These are phyloP conservation scores for Anguilla megastoma DNA, from an alignment of 2,797 vertebrate genomes.

Conservation along the genomic window DNA sequence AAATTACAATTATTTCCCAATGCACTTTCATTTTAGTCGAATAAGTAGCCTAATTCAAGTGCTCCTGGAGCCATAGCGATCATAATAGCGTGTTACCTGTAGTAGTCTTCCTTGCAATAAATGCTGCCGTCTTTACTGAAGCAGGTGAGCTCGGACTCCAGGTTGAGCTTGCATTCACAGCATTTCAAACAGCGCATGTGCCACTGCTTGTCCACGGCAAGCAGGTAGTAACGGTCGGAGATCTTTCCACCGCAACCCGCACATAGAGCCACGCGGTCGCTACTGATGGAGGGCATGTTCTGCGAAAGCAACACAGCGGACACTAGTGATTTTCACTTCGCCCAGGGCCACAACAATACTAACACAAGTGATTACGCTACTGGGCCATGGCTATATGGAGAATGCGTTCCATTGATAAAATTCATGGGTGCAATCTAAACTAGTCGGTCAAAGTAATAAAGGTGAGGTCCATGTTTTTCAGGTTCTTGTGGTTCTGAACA, in stretches of 20 bases:
- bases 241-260: constrained; percentile 96
- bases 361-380: background rate
- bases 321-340: background rate
- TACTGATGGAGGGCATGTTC: constrained; percentile 90
- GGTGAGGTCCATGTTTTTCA: background rate
- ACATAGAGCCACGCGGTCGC: constrained; percentile 90
- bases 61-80: background rate
- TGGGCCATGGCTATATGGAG: background rate
- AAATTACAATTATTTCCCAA: background rate
- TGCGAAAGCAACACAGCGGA: constrained; percentile 51
- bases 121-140: constrained; percentile 99
- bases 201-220: constrained; percentile 99
- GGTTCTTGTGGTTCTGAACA: background rate
- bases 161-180: constrained; percentile 96
- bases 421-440: background rate
- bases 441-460: background rate
- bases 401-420: background rate
- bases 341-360: background rate
- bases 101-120: constrained; percentile 99
- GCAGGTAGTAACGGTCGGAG: constrained; percentile 96
- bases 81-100: constrained; percentile 80
- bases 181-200: constrained; percentile 99
- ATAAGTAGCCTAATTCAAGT: background rate
- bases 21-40: background rate
- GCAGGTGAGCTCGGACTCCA: constrained; percentile 98